phyloP scores from a whole-genome alignment of 2,797 vertebrate genomes.

The Malacoraja senta region DNA sequence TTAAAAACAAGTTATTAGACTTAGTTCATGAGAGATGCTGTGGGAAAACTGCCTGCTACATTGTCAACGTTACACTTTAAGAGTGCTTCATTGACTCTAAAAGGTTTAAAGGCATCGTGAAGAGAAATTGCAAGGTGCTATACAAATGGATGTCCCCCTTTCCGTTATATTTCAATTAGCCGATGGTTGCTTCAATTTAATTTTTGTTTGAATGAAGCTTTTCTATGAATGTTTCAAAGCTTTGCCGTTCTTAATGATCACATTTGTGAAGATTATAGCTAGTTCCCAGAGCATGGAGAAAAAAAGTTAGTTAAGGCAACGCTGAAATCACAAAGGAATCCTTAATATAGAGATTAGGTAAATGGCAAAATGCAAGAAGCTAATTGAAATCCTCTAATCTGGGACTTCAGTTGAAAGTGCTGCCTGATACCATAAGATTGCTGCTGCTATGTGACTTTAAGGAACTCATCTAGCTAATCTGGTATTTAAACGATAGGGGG shows the following conservation, averaged over 20 bases:
- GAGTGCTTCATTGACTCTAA: too few relatives aligned
- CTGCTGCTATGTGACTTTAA: slow-evolving; percentile 15
- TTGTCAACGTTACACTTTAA: too few relatives aligned
- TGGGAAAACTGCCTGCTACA: too few relatives aligned
- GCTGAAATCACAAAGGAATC: neutral
- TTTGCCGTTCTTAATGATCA: neutral
- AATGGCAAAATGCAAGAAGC: slow-evolving; percentile 29
- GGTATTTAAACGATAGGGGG: slow-evolving; percentile 26
- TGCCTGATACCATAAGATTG: slow-evolving; percentile 3
- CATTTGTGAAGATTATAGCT: slow-evolving; percentile 25
- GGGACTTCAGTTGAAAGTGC: slow-evolving; percentile 26
- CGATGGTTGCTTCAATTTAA: neutral
- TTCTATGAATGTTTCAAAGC: neutral
- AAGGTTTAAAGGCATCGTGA: too few relatives aligned
- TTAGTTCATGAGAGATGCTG: too few relatives aligned
- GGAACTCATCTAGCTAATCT: slow-evolving; percentile 18
- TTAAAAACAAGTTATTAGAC: too few relatives aligned
- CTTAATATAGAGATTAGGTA: slow-evolving; percentile 27
- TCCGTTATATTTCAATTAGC: slow-evolving; percentile 10
- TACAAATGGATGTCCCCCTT: too few relatives aligned
- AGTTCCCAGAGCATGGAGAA: neutral
- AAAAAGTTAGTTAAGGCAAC: slow-evolving; percentile 10
- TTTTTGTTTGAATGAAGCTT: neutral
- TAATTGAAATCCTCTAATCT: slow-evolving; percentile 35
- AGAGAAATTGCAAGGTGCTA: too few relatives aligned